Evolutionary conservation across 2,797 vertebrate species (phyloP).

Genomic region (Alauda arvensis): DNA sequence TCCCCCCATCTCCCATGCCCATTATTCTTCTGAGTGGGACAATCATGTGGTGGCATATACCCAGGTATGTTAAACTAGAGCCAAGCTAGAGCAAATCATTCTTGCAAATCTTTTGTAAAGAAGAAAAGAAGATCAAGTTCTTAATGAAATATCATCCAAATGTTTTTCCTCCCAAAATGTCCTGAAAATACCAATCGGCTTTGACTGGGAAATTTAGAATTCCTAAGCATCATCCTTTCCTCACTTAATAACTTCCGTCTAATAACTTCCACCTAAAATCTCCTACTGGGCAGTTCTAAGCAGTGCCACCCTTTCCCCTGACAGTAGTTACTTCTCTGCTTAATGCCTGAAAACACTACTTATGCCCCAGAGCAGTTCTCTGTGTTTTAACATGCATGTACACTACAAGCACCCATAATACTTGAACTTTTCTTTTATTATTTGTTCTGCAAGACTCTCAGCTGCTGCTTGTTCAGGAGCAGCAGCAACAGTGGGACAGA

Average conservation of each 20-base stretch:
- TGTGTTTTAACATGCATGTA: background rate
- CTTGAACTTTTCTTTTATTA: background rate
- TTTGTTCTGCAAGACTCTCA: background rate
- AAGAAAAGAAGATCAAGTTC: background rate
- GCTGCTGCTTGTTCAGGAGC: background rate
- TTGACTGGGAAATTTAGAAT: background rate
- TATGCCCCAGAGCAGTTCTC: background rate
- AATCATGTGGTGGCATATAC: background rate
- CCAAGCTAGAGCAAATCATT: background rate
- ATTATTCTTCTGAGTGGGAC: background rate
- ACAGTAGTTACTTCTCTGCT: background rate
- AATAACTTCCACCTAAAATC: background rate
- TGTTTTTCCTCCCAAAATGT: background rate
- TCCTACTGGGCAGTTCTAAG: background rate
- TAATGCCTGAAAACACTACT: background rate
- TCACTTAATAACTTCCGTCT: background rate
- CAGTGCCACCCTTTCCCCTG: background rate
- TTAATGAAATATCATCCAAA: background rate
- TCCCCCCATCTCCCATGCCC: rapidly evolving
- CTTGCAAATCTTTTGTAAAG: background rate
- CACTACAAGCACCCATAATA: too few species aligned
- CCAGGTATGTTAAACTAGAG: background rate
- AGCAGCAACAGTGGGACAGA: background rate
- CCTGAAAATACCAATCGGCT: background rate
- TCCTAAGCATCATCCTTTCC: background rate